Evolutionary conservation across 2,797 vertebrate species (phyloP).

Genomic region (Hemibagrus guttatus): DNA sequence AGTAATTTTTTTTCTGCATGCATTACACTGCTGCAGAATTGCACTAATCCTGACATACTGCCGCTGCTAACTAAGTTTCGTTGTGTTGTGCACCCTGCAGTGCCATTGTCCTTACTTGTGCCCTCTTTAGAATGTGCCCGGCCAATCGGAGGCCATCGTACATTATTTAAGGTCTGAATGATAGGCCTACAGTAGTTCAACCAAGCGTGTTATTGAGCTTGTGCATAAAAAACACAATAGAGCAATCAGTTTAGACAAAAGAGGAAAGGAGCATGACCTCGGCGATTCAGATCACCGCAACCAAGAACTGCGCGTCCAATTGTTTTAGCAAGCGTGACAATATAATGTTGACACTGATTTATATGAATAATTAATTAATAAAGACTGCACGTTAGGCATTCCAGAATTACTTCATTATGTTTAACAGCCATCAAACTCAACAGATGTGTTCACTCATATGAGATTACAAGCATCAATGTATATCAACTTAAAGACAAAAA

Average conservation of each 20-base stretch:
- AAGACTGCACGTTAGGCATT: constrained; percentile 1
- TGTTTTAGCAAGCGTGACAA: constrained; percentile 16
- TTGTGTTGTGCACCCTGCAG: constrained; percentile 6
- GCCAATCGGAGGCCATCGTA: constrained; percentile 25
- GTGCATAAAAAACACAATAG: constrained; percentile 25
- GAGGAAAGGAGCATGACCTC: constrained; percentile 15
- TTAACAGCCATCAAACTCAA: background rate
- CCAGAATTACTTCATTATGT: constrained; percentile 2
- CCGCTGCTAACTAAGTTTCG: background rate
- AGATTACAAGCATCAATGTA: background rate
- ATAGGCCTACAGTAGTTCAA: constrained; percentile 29
- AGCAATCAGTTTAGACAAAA: constrained; percentile 30
- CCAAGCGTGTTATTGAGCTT: constrained; percentile 40
- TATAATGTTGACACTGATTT: constrained; percentile 24
- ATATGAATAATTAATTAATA: constrained; percentile 10
- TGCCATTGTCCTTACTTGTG: background rate
- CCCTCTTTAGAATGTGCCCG: constrained; percentile 19
- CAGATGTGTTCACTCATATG: background rate
- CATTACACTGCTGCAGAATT: background rate
- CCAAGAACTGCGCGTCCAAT: constrained; percentile 11
- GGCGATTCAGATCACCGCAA: background rate
- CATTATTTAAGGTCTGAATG: constrained; percentile 42
- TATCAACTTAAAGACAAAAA: background rate
- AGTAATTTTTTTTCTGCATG: background rate
- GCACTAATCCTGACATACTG: background rate